Evolutionary conservation across 2,797 vertebrate species (phyloP).

Genomic region (Netta rufina): DNA sequence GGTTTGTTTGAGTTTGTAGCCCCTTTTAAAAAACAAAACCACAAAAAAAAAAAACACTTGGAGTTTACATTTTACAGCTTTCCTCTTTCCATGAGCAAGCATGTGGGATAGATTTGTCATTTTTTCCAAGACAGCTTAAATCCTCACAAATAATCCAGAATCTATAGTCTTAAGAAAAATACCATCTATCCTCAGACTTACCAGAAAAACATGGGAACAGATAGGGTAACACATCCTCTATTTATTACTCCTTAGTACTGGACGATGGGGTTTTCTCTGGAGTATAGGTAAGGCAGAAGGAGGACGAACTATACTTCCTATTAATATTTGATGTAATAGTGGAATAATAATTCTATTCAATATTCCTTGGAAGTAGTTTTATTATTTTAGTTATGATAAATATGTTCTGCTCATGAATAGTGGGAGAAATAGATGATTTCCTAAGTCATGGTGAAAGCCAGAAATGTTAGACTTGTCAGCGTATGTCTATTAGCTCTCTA

Average conservation of each 20-base stretch:
- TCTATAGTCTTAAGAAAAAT: not conserved
- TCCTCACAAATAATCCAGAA: not conserved
- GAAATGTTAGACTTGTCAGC: not conserved
- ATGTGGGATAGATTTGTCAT: not conserved
- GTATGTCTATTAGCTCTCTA: not conserved
- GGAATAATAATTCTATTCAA: not conserved
- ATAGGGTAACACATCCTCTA: fast-evolving
- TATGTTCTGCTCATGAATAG: not conserved
- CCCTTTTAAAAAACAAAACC: not conserved
- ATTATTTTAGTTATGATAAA: not conserved
- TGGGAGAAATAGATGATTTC: not conserved
- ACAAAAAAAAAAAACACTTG: no score
- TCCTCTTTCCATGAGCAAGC: not conserved
- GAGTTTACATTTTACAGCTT: not conserved
- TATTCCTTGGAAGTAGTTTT: not conserved
- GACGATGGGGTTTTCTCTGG: not conserved
- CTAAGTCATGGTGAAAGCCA: not conserved
- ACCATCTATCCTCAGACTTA: not conserved
- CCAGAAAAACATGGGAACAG: not conserved
- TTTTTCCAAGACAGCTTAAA: not conserved
- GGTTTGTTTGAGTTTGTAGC: not conserved
- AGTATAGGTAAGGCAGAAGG: not conserved
- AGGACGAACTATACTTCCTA: not conserved
- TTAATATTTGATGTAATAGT: not conserved
- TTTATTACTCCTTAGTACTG: not conserved